Evolutionary conservation across 2,888 invertebrate genomes (phyloP).

Genomic region (Phytoseiulus persimilis): DNA sequence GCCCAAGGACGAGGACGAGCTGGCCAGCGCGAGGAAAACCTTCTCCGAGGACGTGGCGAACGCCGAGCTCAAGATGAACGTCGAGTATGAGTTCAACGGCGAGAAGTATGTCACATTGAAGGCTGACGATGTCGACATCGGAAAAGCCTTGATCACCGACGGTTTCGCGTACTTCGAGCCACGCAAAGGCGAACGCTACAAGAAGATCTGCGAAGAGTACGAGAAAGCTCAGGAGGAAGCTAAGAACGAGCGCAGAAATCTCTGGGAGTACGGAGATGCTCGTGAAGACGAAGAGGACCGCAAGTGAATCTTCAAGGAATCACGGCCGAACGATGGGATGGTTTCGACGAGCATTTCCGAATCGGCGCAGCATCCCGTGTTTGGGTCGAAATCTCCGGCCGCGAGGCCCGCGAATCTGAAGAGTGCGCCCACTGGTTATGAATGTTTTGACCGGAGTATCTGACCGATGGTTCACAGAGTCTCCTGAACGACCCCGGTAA

Average conservation of each 20-base stretch:
- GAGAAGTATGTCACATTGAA: conserved; percentile 52
- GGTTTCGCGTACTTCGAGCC: conserved; percentile 37
- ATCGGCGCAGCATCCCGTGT: neutral
- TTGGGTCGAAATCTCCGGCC: neutral
- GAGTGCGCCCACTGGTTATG: neutral
- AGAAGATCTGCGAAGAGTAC: conserved; percentile 56
- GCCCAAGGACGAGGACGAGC: conserved; percentile 33
- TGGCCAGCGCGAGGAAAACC: neutral
- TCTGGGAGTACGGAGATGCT: conserved; percentile 99
- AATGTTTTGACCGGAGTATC: neutral
- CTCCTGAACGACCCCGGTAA: neutral
- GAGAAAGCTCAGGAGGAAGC: conserved; percentile 75
- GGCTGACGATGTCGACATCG: conserved; percentile 15
- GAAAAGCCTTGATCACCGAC: conserved; percentile 8
- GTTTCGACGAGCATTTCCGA: neutral
- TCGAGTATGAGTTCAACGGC: conserved; percentile 30
- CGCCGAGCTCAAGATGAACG: conserved; percentile 36
- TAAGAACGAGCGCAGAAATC: conserved; percentile 71
- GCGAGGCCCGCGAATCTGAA: neutral
- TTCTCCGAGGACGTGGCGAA: neutral
- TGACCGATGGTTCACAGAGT: neutral
- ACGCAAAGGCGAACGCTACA: conserved; percentile 15
- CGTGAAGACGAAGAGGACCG: conserved; percentile 65
- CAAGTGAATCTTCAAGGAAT: conserved; percentile 42
- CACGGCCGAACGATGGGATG: neutral